A percentile compares a stretch with the other conserved stretches of the same genome.
phyloP scores from a whole-genome alignment of 2,888 invertebrate species.

The Blastobasis lacticolella region DNA sequence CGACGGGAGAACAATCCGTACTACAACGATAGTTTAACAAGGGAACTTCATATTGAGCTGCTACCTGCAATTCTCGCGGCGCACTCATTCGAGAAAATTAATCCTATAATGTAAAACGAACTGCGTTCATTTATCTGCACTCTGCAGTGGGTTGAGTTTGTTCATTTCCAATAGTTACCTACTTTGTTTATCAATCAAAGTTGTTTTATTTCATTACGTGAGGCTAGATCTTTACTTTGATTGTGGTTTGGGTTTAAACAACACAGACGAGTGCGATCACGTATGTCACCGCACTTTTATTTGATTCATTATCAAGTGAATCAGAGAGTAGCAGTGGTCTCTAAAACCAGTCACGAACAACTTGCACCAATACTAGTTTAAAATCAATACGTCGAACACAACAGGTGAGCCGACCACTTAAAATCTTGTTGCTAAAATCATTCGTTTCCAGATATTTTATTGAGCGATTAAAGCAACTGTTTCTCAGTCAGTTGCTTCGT shows the following conservation, averaged over 20 bases:
- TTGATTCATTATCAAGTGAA: conserved; percentile 24
- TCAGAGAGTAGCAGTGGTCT: conserved; percentile 16
- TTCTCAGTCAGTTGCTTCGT: too few species aligned
- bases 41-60: conserved; percentile 55
- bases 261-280: background rate
- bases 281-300: conserved; percentile 3
- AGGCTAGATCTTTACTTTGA: too few species aligned
- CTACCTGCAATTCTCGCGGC: conserved; percentile 40
- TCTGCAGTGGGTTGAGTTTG: too few species aligned
- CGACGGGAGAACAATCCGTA: conserved; percentile 49
- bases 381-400: conserved; percentile 21
- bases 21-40: conserved; percentile 66
- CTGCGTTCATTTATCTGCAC: too few species aligned
- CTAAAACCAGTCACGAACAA: conserved; percentile 22
- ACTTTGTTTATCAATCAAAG: too few species aligned
- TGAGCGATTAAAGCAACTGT: too few species aligned
- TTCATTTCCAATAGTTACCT: too few species aligned
- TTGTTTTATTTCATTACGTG: too few species aligned
- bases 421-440: conserved; percentile 3
- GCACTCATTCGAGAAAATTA: conserved; percentile 42
- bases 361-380: conserved; percentile 28
- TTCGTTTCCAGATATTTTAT: too few species aligned
- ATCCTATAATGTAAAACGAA: conserved; percentile 25
- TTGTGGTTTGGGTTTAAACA: conserved; percentile 11
- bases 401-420: background rate